phyloP scores from a whole-genome alignment of 2,888 invertebrate species.

The Epistrophe grossulariae region DNA sequence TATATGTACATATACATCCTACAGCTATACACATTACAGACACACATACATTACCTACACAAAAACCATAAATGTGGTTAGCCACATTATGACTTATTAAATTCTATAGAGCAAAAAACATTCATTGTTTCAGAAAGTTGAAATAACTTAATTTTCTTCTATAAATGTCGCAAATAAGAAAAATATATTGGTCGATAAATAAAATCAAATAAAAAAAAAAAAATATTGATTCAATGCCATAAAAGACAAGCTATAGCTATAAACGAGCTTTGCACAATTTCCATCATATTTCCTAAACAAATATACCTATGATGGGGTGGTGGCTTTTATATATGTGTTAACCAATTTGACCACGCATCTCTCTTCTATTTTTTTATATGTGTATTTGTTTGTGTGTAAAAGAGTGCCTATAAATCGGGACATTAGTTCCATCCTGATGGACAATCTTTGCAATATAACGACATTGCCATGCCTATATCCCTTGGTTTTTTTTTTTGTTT shows the following conservation, averaged over 20 bases:
- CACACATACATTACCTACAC: too few relatives aligned
- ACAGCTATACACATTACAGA: neutral
- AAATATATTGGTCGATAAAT: conserved; percentile 59
- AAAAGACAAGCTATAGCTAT: conserved; percentile 51
- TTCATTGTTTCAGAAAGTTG: conserved; percentile 28
- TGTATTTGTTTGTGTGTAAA: neutral
- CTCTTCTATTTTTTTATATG: too few relatives aligned
- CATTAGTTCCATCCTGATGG: conserved; percentile 68
- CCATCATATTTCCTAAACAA: neutral
- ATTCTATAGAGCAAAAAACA: conserved; percentile 25
- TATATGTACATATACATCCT: neutral
- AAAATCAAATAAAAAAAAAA: conserved; percentile 58
- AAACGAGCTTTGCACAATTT: neutral
- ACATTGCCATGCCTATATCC: conserved; percentile 21
- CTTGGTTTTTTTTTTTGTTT: neutral
- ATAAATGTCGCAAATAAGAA: conserved; percentile 3
- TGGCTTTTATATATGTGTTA: neutral
- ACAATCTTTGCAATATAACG: conserved; percentile 51
- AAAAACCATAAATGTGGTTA: conserved; percentile 2
- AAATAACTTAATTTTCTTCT: conserved; percentile 34
- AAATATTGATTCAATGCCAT: conserved; percentile 55
- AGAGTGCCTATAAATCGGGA: conserved; percentile 55
- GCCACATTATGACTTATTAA: conserved; percentile 54
- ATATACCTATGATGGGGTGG: too few relatives aligned
- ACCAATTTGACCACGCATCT: conserved; percentile 18